These are phyloP conservation scores for Hydropsyche betteni DNA, from an alignment of 2,888 invertebrate species.

Conservation along the genomic window DNA sequence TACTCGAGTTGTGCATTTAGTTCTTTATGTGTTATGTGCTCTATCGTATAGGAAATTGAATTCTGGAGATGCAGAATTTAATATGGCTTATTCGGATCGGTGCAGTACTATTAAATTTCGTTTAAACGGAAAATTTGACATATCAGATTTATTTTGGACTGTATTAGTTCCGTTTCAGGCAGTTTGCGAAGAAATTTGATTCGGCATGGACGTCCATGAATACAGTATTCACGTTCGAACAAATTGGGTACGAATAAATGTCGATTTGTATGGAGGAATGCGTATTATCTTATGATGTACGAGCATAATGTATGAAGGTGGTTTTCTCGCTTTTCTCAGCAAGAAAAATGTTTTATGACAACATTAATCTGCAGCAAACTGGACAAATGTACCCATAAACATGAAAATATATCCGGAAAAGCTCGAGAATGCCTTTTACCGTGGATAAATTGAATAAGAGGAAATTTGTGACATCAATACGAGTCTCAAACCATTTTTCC, in stretches of 20 bases:
- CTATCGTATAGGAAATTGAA: conserved; percentile 4
- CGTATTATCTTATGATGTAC: not conserved
- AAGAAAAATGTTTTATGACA: conserved; percentile 9
- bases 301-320: not conserved
- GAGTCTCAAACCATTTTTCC: conserved; percentile 5
- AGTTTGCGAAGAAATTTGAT: too few species aligned
- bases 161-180: too few species aligned
- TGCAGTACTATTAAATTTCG: conserved; percentile 7
- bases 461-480: conserved; percentile 32
- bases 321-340: not conserved
- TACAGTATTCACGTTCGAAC: not conserved
- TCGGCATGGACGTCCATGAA: too few species aligned
- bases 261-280: not conserved
- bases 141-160: too few species aligned
- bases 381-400: conserved; percentile 28
- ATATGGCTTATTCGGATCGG: not conserved
- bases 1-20: not conserved
- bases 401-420: conserved; percentile 20
- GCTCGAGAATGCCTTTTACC: conserved; percentile 14
- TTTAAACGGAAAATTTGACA: not conserved
- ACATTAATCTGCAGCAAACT: conserved; percentile 21
- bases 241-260: not conserved
- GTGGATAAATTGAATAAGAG: conserved; percentile 29
- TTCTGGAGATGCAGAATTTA: conserved; percentile 6
- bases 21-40: not conserved